phyloP scores from a whole-genome alignment of 1,140 invertebrate genomes.

The Trypoxylus dichotomus region DNA sequence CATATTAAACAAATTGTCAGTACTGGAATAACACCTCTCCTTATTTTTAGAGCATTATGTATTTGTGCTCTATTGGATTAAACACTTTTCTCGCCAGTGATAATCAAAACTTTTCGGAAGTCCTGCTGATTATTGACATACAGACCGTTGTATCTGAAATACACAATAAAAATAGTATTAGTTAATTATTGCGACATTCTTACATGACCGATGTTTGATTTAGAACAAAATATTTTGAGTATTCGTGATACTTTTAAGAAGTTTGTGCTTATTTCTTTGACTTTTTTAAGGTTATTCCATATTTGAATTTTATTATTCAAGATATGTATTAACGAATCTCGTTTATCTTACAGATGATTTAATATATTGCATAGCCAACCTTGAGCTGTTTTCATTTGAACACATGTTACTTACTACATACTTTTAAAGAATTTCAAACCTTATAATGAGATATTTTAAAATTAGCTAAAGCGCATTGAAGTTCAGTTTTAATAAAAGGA shows the following conservation, averaged over 20 bases:
- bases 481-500: too few relatives aligned
- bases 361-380: not conserved
- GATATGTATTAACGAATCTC: not conserved
- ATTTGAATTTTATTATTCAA: too few relatives aligned
- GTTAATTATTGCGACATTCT: not conserved
- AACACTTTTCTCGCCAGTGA: constrained; percentile 2
- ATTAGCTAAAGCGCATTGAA: too few relatives aligned
- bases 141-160: constrained; percentile 1
- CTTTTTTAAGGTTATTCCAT: not conserved
- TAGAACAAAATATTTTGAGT: too few relatives aligned
- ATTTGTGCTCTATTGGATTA: not conserved
- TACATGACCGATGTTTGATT: not conserved
- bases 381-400: not conserved
- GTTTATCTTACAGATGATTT: not conserved
- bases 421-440: too few relatives aligned
- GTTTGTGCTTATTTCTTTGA: not conserved
- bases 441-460: too few relatives aligned
- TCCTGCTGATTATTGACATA: constrained; percentile 5
- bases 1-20: too few relatives aligned
- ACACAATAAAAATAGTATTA: not conserved
- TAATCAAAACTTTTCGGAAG: not conserved
- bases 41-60: too few relatives aligned
- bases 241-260: not conserved
- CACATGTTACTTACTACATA: not conserved
- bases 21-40: too few relatives aligned